Percentiles rank a stretch among this genome's conserved stretches.
These are phyloP conservation scores for Dipodomys stephensi DNA, from an alignment of 2,113 vertebrate species.

Conservation along the genomic window DNA sequence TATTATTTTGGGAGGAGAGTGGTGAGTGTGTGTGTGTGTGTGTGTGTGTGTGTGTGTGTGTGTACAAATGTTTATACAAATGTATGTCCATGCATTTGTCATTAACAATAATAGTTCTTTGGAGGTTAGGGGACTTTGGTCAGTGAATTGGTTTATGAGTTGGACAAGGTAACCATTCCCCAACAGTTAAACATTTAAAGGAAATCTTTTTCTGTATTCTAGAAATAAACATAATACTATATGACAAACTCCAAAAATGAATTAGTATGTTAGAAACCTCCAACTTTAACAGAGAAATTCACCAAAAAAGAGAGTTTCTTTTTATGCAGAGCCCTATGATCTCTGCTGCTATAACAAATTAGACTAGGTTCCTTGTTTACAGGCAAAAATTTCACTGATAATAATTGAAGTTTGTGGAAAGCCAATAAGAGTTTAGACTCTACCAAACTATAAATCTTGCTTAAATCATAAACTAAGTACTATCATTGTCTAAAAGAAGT, in stretches of 20 bases:
- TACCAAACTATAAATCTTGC: conserved; percentile 58
- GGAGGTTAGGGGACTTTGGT: conserved; percentile 66
- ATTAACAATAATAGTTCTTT: conserved; percentile 75
- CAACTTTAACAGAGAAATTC: conserved; percentile 65
- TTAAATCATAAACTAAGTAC: conserved; percentile 70
- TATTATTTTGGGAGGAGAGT: conserved; percentile 3
- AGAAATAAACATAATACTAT: conserved; percentile 71
- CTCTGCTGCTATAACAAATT: conserved; percentile 19
- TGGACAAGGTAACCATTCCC: conserved; percentile 79
- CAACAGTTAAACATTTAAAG: conserved; percentile 80
- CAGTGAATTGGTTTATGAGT: conserved; percentile 79
- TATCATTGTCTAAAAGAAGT: conserved; percentile 79
- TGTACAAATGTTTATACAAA: background rate
- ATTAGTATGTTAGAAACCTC: conserved; percentile 69
- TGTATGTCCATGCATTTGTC: conserved; percentile 53
- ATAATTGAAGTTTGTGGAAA: conserved; percentile 63
- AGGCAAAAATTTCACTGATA: conserved; percentile 60
- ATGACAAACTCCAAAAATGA: conserved; percentile 67
- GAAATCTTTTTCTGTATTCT: conserved; percentile 79
- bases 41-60: background rate
- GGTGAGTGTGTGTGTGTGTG: background rate
- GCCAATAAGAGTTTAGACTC: conserved; percentile 34
- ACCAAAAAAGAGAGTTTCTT: background rate
- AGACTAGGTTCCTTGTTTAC: conserved; percentile 16
- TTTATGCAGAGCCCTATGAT: background rate